Evolutionary conservation across 1,140 invertebrate genomes (phyloP), one percentile per base, ranked within the genome.

Genomic region (Drosophila suzukii): DNA sequence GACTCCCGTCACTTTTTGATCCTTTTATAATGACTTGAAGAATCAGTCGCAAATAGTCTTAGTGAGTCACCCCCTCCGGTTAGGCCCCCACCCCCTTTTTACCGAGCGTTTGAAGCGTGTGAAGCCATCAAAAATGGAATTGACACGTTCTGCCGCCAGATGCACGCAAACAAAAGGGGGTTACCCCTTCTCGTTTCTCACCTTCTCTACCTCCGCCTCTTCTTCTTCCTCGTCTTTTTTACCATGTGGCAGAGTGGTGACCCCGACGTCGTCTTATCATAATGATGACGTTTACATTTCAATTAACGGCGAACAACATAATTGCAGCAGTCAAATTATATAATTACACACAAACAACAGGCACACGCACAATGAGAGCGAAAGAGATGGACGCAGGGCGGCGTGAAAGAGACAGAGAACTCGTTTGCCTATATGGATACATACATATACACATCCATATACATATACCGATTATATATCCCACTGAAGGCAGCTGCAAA

Each of bases 281-380:
- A 88, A 86, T 88, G 83, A 86, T 86, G 83, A 86, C 83, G 83
- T 88, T 86, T 86, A 86, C 83, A 86, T 86, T 86, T 86, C 83
- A 86, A 86, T 86, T 86, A 86, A 88, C 83, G 79, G 57, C 47
- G 71, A 88, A 86, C 83, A 86, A 82, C 83, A 86, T 82, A 86
- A 86, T 86, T 86, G 83, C 83, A 82, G 83, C 82, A 86, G 83
- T 88, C 83, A 88, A 86, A 86, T 86, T 86, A 86, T 88, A 82
- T 86, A 86, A 86, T 86, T 88, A 86, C 81, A 88, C 75, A 82
- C 83, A 86, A 78, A 81, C 82, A 77, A 38, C 67, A 39, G 41
- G 43, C 20, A 20, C 20, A 20, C 20, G 20, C 20, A 20, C 0
- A 20, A 20, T 20, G 20, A 20, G 20, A 20, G 39, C 11, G 44